A percentile compares a stretch with the other conserved stretches of the same genome.
Evolutionary conservation across 2,888 invertebrate species (phyloP).

Genomic region (Hydrotaea diabolus): DNA sequence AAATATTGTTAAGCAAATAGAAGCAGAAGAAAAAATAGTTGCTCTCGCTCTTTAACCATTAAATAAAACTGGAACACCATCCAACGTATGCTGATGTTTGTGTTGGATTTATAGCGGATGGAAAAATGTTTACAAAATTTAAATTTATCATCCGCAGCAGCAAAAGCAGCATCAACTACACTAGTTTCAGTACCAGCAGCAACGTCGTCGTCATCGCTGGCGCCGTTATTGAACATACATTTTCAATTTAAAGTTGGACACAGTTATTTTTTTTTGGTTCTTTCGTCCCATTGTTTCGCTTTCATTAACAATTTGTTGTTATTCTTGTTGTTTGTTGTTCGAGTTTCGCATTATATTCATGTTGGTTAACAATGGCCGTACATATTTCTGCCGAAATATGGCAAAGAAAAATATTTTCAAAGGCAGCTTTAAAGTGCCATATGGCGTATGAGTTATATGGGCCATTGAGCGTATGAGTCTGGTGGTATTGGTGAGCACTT

Average conservation of each 20-base stretch:
- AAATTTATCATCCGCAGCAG: slow-evolving; percentile 17
- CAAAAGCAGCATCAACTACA: neutral
- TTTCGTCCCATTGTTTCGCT: slow-evolving; percentile 27
- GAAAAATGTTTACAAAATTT: slow-evolving; percentile 20
- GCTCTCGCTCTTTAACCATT: neutral
- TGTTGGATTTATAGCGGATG: slow-evolving; percentile 33
- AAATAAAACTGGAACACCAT: neutral
- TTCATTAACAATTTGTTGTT: slow-evolving; percentile 50
- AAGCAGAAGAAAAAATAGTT: neutral
- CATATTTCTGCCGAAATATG: too few relatives aligned
- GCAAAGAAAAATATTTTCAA: too few relatives aligned
- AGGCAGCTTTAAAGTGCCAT: too few relatives aligned
- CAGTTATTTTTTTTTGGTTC: slow-evolving; percentile 7
- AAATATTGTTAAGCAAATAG: slow-evolving; percentile 27
- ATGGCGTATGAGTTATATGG: too few relatives aligned
- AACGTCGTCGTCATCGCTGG: neutral
- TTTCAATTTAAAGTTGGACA: neutral
- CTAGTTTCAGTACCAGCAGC: neutral
- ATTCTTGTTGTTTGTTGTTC: slow-evolving; percentile 58
- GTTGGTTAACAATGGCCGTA: too few relatives aligned
- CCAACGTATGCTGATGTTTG: neutral
- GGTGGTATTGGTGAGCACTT: too few relatives aligned
- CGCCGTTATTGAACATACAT: neutral
- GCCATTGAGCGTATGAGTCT: too few relatives aligned
- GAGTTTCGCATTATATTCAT: too few relatives aligned